These are phyloP conservation scores for Bruchidius siliquastri DNA, from an alignment of 2,888 invertebrate genomes.

Conservation along the genomic window DNA sequence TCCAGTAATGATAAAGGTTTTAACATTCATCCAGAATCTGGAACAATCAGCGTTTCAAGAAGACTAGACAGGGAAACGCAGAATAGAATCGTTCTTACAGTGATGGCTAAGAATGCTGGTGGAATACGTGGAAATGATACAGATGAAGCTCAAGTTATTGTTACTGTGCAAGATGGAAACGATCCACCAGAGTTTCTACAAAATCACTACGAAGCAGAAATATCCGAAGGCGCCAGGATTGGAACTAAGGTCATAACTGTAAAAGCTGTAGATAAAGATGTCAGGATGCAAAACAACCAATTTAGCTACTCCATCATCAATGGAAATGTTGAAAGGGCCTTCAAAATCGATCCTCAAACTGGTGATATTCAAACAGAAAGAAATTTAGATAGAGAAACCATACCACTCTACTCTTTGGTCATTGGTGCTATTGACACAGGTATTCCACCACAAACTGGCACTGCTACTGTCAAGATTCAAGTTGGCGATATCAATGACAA, in stretches of 20 bases:
- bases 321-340: conserved; percentile 77
- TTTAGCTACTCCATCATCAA: conserved; percentile 85
- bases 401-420: conserved; percentile 68
- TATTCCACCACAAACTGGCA: conserved; percentile 87
- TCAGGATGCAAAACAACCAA: conserved; percentile 84
- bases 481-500: conserved; percentile 90
- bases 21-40: conserved; percentile 76
- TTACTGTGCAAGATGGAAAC: conserved; percentile 92
- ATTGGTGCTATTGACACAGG: conserved; percentile 88
- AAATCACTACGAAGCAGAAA: conserved; percentile 68
- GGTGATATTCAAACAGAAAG: conserved; percentile 78
- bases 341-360: conserved; percentile 81
- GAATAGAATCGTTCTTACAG: conserved; percentile 82
- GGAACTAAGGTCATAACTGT: conserved; percentile 75
- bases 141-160: conserved; percentile 89
- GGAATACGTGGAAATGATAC: conserved; percentile 93
- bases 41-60: conserved; percentile 77
- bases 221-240: conserved; percentile 73
- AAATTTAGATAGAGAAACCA: conserved; percentile 74
- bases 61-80: conserved; percentile 83
- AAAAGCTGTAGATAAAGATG: conserved; percentile 87
- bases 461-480: conserved; percentile 73
- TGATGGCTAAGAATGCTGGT: conserved; percentile 91
- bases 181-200: conserved; percentile 92
- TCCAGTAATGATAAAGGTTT: conserved; percentile 91